Evolutionary conservation across 1,140 invertebrate genomes (phyloP).

Genomic region (Caenorhabditis inopinata): DNA sequence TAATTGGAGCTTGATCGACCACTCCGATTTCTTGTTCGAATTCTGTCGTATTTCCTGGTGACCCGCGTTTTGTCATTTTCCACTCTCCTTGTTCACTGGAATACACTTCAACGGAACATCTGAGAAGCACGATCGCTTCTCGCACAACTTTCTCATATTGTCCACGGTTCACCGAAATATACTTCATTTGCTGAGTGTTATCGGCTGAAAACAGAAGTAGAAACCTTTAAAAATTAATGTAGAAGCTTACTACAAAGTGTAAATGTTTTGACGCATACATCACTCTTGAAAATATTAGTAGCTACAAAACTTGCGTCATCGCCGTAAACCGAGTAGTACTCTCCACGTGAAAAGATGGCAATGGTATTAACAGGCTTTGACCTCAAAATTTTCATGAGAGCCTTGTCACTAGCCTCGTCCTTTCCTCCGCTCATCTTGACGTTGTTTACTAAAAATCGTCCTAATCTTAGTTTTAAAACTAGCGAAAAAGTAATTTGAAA

Average conservation of each 20-base stretch:
- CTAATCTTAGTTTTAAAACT: neutral
- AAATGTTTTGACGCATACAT: slow-evolving; percentile 33
- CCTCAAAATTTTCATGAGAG: neutral
- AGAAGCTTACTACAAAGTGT: neutral
- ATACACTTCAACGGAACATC: slow-evolving; percentile 39
- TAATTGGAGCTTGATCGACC: neutral
- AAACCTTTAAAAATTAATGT: neutral
- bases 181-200: slow-evolving; percentile 84
- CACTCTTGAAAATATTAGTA: slow-evolving; percentile 35
- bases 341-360: neutral
- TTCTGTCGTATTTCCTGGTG: slow-evolving; percentile 36
- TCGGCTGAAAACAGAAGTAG: slow-evolving; percentile 5
- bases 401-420: slow-evolving; percentile 9
- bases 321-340: slow-evolving; percentile 29
- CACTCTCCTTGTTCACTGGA: slow-evolving; percentile 35
- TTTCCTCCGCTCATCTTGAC: neutral
- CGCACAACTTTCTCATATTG: slow-evolving; percentile 41
- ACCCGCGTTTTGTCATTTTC: slow-evolving; percentile 31
- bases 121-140: slow-evolving; percentile 31
- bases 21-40: slow-evolving; percentile 47
- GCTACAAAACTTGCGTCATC: slow-evolving; percentile 11
- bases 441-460: neutral
- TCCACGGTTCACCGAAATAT: slow-evolving; percentile 10
- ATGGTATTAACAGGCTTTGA: neutral
- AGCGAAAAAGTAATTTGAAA: neutral